A percentile compares a stretch with the other conserved stretches of the same genome.
phyloP scores from a whole-genome alignment of 2,797 vertebrate genomes.

The Acanthurus leucopareius region DNA sequence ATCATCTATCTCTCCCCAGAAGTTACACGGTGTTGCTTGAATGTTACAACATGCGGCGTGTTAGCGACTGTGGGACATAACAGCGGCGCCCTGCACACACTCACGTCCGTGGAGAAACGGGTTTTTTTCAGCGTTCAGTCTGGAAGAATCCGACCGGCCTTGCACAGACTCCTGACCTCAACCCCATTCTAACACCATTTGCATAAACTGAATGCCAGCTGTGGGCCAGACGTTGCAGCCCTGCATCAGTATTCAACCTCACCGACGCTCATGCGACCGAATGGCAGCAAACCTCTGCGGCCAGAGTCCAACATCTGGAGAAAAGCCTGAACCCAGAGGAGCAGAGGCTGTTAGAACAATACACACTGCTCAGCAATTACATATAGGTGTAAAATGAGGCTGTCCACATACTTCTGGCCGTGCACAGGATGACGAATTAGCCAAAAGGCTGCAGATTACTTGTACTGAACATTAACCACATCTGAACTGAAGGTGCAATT shows the following conservation, averaged over 20 bases:
- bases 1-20: too few relatives aligned
- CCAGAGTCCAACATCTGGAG: not conserved
- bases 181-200: not conserved
- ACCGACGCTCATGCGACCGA: not conserved
- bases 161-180: not conserved
- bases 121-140: not conserved
- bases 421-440: not conserved
- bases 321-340: not conserved
- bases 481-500: not conserved
- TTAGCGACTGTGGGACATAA: not conserved
- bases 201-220: not conserved
- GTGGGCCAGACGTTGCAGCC: not conserved
- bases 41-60: not conserved
- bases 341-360: not conserved
- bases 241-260: not conserved
- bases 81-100: too few relatives aligned
- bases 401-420: not conserved
- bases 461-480: not conserved
- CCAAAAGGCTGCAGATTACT: not conserved
- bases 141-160: not conserved
- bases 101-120: not conserved
- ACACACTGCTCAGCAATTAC: not conserved
- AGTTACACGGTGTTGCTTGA: too few relatives aligned
- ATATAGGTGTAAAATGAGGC: not conserved
- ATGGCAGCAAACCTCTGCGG: not conserved